Evolutionary conservation across 2,113 vertebrate genomes (phyloP).

Genomic region (Labeo catla): DNA sequence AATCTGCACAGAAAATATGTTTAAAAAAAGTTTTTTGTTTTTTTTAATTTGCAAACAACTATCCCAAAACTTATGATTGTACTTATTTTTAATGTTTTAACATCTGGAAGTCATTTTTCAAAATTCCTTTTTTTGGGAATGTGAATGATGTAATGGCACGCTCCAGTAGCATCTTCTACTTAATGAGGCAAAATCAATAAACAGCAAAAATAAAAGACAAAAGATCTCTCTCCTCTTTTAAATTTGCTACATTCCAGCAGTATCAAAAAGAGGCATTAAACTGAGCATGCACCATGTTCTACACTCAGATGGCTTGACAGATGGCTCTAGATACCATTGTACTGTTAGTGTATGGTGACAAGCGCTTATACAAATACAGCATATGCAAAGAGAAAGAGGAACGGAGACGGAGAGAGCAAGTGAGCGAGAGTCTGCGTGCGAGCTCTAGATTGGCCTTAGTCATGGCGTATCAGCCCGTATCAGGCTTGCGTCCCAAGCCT

Average conservation of each 20-base stretch:
- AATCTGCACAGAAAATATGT: not conserved
- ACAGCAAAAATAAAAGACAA: not conserved
- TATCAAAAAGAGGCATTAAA: conserved; percentile 2
- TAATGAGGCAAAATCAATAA: not conserved
- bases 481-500: conserved; percentile 17
- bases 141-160: not conserved
- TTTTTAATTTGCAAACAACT: not conserved
- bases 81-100: not conserved
- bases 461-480: conserved; percentile 28
- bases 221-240: not conserved
- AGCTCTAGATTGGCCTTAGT: conserved; percentile 35
- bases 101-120: not conserved
- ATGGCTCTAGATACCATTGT: not conserved
- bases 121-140: too few species aligned
- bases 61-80: not conserved
- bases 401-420: conserved; percentile 51
- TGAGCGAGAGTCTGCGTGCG: conserved; percentile 7
- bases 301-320: conserved; percentile 28
- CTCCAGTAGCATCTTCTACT: not conserved
- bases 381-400: not conserved
- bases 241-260: not conserved
- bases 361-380: conserved; percentile 12
- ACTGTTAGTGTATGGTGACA: conserved; percentile 1
- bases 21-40: too few species aligned
- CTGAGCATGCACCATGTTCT: not conserved